These are phyloP conservation scores for Littorina saxatilis DNA, from an alignment of 1,140 invertebrate genomes.

Conservation along the genomic window DNA sequence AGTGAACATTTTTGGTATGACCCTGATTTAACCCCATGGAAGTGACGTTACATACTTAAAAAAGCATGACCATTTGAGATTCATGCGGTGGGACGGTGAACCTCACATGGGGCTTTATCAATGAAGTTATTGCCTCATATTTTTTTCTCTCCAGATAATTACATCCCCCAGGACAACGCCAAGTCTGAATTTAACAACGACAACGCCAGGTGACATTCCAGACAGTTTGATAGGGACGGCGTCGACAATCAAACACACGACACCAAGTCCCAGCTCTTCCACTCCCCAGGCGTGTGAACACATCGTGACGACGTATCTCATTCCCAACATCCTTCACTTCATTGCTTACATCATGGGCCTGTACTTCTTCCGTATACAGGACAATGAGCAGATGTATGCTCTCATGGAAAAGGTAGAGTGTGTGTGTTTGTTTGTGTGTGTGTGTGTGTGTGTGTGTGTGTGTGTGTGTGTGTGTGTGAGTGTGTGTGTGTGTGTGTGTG, in stretches of 20 bases:
- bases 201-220: no score
- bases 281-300: conserved; percentile 67
- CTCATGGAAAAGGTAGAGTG: conserved; percentile 88
- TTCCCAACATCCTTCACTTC: conserved; percentile 87
- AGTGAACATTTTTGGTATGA: no score
- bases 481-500: background rate
- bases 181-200: conserved; percentile 27
- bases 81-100: no score
- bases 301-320: conserved; percentile 84
- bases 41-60: no score
- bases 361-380: conserved; percentile 86
- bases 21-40: no score
- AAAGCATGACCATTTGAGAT: no score
- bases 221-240: no score
- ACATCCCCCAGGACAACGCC: conserved; percentile 44
- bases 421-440: background rate
- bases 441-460: conserved; percentile 31
- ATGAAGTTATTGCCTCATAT: background rate
- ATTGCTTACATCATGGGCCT: conserved; percentile 86
- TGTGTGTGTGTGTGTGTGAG: background rate
- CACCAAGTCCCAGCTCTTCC: background rate
- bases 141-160: background rate
- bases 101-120: no score
- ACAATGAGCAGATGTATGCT: conserved; percentile 91
- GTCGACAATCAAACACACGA: no score